A percentile compares a stretch with the other conserved stretches of the same genome.
phyloP scores from a whole-genome alignment of 2,113 vertebrate species.

The Montifringilla adamsi region DNA sequence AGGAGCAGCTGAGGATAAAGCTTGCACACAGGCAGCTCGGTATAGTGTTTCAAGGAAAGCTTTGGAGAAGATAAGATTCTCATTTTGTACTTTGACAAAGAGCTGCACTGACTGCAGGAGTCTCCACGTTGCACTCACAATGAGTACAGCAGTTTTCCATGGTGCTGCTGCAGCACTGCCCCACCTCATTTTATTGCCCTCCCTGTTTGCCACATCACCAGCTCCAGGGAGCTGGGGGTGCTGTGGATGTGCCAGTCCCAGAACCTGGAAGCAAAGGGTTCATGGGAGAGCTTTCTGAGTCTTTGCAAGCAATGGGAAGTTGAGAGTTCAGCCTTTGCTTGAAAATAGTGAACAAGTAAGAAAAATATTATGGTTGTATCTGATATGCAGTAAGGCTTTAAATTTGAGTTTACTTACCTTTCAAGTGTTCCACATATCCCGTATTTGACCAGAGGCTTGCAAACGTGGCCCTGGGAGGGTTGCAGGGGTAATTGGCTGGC shows the following conservation, averaged over 20 bases:
- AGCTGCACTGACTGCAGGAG: neutral
- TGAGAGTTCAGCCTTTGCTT: neutral
- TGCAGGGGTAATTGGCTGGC: neutral
- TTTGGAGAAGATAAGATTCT: neutral
- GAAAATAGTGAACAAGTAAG: neutral
- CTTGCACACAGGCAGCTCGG: neutral
- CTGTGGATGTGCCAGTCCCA: neutral
- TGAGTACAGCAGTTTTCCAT: neutral
- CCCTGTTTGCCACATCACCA: neutral
- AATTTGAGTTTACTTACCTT: neutral
- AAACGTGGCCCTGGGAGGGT: neutral
- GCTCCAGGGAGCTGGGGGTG: neutral
- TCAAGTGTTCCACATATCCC: neutral
- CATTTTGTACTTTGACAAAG: neutral
- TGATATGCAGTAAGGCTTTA: neutral
- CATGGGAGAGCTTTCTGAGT: neutral
- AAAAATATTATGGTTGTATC: neutral
- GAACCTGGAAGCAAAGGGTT: neutral
- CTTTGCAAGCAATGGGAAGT: neutral
- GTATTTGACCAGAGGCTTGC: neutral
- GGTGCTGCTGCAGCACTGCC: neutral
- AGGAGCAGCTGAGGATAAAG: neutral
- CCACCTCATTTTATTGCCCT: neutral
- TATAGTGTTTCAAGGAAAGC: neutral
- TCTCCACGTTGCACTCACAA: neutral